Evolutionary conservation across 2,888 invertebrate genomes (phyloP).

Genomic region (Dione vanillae): DNA sequence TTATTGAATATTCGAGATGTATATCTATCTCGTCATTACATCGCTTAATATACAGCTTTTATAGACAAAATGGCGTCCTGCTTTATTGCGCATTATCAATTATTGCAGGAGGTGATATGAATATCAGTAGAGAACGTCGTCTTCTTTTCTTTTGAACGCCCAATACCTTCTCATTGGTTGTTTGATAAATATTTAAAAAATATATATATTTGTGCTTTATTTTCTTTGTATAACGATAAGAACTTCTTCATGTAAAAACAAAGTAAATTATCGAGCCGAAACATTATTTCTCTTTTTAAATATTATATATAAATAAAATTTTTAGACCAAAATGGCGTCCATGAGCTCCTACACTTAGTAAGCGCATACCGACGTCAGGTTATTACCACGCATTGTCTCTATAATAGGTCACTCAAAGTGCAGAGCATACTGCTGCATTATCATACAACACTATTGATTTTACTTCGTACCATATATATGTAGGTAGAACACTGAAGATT

Average conservation of each 20-base stretch:
- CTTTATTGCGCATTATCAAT: slow-evolving; percentile 3
- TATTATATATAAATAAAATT: slow-evolving; percentile 15
- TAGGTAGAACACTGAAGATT: slow-evolving; percentile 1
- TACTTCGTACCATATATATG: slow-evolving; percentile 18
- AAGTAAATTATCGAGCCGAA: background rate
- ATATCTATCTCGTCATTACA: background rate
- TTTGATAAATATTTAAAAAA: background rate
- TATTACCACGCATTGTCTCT: slow-evolving; percentile 77
- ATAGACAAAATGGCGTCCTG: slow-evolving; percentile 18
- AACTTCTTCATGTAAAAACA: background rate
- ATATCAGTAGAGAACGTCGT: background rate
- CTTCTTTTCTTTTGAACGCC: background rate
- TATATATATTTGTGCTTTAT: background rate
- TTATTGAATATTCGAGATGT: background rate
- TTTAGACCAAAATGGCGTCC: slow-evolving; percentile 38
- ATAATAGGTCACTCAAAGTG: slow-evolving; percentile 65
- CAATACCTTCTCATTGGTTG: background rate
- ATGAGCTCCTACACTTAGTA: slow-evolving; percentile 33
- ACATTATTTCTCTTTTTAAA: background rate
- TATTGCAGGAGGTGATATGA: background rate
- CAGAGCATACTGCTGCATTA: slow-evolving; percentile 52
- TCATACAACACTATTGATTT: slow-evolving; percentile 41
- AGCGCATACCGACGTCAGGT: slow-evolving; percentile 63
- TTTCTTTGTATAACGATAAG: background rate
- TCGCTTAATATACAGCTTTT: background rate